Percentiles rank a stretch among this genome's conserved stretches.
These are phyloP conservation scores for Fratercula arctica DNA, from an alignment of 2,797 vertebrate species.

Conservation along the genomic window DNA sequence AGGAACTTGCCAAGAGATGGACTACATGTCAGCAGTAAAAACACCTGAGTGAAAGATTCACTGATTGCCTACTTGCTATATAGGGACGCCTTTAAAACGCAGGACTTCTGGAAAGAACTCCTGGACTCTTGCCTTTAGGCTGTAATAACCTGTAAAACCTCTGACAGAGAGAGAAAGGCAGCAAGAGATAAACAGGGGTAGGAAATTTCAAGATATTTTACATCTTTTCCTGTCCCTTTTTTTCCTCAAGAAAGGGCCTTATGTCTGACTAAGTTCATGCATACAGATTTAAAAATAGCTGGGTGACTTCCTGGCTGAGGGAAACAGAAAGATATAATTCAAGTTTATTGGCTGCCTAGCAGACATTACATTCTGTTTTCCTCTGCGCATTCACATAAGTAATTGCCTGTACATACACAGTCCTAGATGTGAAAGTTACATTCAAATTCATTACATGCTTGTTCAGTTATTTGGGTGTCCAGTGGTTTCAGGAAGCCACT, in stretches of 20 bases:
- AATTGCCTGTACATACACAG: background rate
- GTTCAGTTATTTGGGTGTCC: background rate
- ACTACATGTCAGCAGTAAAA: background rate
- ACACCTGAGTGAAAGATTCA: background rate
- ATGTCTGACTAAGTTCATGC: background rate
- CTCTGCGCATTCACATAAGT: background rate
- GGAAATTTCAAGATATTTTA: slow-evolving; percentile 15
- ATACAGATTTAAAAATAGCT: slow-evolving; percentile 30
- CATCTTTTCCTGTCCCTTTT: background rate
- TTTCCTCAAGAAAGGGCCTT: slow-evolving; percentile 2
- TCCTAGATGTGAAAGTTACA: background rate
- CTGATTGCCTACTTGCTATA: background rate
- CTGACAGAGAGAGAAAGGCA: background rate
- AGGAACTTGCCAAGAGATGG: background rate
- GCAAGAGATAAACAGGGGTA: background rate
- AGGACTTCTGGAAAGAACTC: background rate
- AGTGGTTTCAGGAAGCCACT: background rate
- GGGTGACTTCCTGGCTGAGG: slow-evolving; percentile 12
- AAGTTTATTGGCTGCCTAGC: slow-evolving; percentile 19
- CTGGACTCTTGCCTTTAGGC: background rate
- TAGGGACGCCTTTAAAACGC: background rate
- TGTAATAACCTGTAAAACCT: background rate
- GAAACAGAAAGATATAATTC: slow-evolving; percentile 35
- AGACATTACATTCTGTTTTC: slow-evolving; percentile 15
- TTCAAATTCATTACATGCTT: background rate